A percentile compares a stretch with the other conserved stretches of the same genome.
These are phyloP conservation scores for Drosophila grimshawi DNA, from an alignment of 1,140 invertebrate genomes.

Conservation along the genomic window DNA sequence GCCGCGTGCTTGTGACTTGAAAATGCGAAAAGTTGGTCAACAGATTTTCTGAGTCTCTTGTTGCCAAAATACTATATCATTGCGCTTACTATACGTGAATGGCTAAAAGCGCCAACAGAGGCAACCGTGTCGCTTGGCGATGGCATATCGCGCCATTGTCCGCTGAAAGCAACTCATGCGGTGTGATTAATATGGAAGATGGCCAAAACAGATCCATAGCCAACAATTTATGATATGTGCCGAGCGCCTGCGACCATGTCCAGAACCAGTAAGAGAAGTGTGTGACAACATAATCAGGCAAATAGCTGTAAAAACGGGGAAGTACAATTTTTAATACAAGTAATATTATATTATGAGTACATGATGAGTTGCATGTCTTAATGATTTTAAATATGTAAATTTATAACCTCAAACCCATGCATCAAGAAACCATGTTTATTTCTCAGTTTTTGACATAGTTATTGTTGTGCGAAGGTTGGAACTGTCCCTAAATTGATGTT, in stretches of 20 bases:
- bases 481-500: too few relatives aligned
- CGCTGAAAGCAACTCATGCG: slow-evolving; percentile 73
- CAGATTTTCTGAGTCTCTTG: slow-evolving; percentile 35
- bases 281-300: slow-evolving; percentile 65
- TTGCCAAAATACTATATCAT: slow-evolving; percentile 36
- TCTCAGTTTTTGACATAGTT: too few relatives aligned
- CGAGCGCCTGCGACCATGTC: not conserved
- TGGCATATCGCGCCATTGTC: slow-evolving; percentile 70
- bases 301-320: not conserved
- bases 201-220: slow-evolving; percentile 56
- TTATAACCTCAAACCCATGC: too few relatives aligned
- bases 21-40: slow-evolving; percentile 66
- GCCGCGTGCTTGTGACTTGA: slow-evolving; percentile 33
- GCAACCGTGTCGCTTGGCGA: slow-evolving; percentile 36
- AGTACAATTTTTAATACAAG: not conserved
- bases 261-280: not conserved
- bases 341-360: too few relatives aligned
- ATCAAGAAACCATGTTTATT: too few relatives aligned
- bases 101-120: slow-evolving; percentile 10
- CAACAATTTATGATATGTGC: slow-evolving; percentile 22
- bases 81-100: slow-evolving; percentile 4
- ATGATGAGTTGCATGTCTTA: too few relatives aligned
- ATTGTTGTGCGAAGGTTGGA: too few relatives aligned
- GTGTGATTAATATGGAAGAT: slow-evolving; percentile 77
- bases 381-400: too few relatives aligned